Base-by-base conservation (phyloP, 2,888 invertebrate genomes). In the Scotopteryx bipunctaria region DNA sequence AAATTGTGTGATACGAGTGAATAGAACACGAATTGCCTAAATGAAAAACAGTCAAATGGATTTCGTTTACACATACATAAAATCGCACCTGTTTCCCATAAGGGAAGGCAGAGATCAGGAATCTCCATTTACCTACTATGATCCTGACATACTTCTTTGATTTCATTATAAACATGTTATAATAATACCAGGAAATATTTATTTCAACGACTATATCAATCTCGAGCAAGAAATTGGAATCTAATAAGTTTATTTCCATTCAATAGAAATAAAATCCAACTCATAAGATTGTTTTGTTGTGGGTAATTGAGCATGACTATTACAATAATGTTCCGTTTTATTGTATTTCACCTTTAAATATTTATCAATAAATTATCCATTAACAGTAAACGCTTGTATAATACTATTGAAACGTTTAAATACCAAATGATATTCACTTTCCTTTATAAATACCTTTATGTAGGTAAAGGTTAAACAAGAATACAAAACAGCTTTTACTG, bases 221-320 rank as follows among this genome's bases (percentile, higher is more conserved):
- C 5, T 42, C 6, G 17, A 32, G 55, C 64, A 65, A 61, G 59
- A 66, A 72, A 73, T 71, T 70, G 67, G 61, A 71, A 63, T 63
- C 13, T 17, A 66, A 55, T 58, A 25, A 17, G 42, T 55, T n/a
- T 52, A 52, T 44, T 54, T 53, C 41, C 53, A 23, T 47, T 21
- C 23, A 45, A 46, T 6, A 5, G 32, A 45, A 55, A 59, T 57
- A 37, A 44, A 57, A 50, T 45, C n/a, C 17, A 60, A 27, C 25
- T 36, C 50, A 50, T 41, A 32, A 38, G 36, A 59, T 53, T 55
- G 60, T 54, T 58, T 55, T 54, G 55, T 57, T 25, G 17, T 16
- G 54, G 54, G 55, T 50, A 61, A 63, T 63, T 44, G 57, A 61
- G 49, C 59, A 57, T 61, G 55, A 33, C 54, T 57, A 58, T 57